Base-by-base conservation (phyloP, 1,140 invertebrate genomes). In the Macrocentrus cingulum region DNA sequence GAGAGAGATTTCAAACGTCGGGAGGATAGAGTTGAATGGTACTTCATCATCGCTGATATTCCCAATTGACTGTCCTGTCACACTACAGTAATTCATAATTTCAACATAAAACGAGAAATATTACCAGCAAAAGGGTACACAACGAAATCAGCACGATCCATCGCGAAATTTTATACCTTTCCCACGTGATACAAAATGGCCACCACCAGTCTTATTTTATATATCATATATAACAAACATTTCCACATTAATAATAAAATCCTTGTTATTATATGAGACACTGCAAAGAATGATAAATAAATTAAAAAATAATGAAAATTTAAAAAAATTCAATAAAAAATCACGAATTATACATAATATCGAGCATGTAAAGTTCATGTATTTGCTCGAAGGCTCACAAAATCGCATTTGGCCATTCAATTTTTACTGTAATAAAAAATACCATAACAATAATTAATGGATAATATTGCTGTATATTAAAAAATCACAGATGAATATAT, bases 81-180 rank as follows among this genome's bases (percentile, higher is more conserved):
- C 9, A 29, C 4, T 29, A 5, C 25, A 29, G 25, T 29, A 4
- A 29, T 29, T 29, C 25, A 29, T 29, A 29, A 29, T 29, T 5
- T 29, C 4, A 5, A 29, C 9, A 29, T 29, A 29, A 9, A 29
- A 29, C 25, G 11, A 39, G 9, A 29, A 29, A 29, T 29, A 29
- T 29, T 29, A 29, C 9, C n/a, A n/a, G n/a, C 29, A 34, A 34
- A 6, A 39, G 11, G 15, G 15, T 39, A 8, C 8, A 39, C 15
- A 39, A n/a, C 32, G 9, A 7, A 8, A 22, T 25, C 11, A 7
- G 23, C 46, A 49, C 1, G 45, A n/a, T 29, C 8, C n/a, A n/a
- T 34, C 25, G 25, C 25, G 25, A 53, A 15, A 69, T 68, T 66
- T 66, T 67, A 65, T 65, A 71, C 70, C 60, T 66, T 65, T 69